Base-by-base conservation (phyloP, 2,113 vertebrate genomes). In the Gymnogyps californianus region DNA sequence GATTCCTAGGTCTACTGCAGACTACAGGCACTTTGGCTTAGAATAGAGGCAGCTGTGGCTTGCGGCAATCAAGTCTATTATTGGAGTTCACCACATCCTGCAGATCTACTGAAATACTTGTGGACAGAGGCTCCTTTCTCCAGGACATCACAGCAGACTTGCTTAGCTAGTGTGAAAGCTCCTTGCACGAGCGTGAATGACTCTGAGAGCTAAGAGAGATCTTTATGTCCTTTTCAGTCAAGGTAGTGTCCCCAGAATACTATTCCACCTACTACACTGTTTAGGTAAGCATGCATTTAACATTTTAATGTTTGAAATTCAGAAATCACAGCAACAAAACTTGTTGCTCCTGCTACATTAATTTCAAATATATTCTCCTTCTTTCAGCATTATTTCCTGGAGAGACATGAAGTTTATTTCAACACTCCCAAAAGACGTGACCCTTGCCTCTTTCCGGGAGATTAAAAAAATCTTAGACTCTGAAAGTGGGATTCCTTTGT, bases 41-140 rank as follows among this genome's bases (percentile, higher is more conserved):
- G 81, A 89, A 94, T 1, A 96, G 82, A 95, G 92, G 83, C 79
- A 96, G 81, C 81, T 94, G 94, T 76, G 92, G 90, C 57, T 94
- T 97, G 87, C 0, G 10, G 84, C 84, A 84, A 89, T 86, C 84
- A 82, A 92, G 49, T 72, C 95, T 95, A 70, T 93, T 92, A 96
- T 26, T 90, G 85, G 93, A 97, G 78, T 29, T 71, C 57, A 90
- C 95, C 93, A 94, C 93, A 96, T 95, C 95, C 94, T 97, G 91
- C 69, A 97, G 78, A 94, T 84, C 95, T 74, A 74, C 92, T 88
- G 84, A 96, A 97, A 97, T 93, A 92, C 52, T 95, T 97, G 89
- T 47, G 84, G 95, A 95, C 66, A 88, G 84, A 96, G 71, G 65
- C 76, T 93, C 69, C 65, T 64, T 90, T 58, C 93, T 91, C 42